phyloP scores from a whole-genome alignment of 2,888 invertebrate genomes.

The Idaea dimidiata region DNA sequence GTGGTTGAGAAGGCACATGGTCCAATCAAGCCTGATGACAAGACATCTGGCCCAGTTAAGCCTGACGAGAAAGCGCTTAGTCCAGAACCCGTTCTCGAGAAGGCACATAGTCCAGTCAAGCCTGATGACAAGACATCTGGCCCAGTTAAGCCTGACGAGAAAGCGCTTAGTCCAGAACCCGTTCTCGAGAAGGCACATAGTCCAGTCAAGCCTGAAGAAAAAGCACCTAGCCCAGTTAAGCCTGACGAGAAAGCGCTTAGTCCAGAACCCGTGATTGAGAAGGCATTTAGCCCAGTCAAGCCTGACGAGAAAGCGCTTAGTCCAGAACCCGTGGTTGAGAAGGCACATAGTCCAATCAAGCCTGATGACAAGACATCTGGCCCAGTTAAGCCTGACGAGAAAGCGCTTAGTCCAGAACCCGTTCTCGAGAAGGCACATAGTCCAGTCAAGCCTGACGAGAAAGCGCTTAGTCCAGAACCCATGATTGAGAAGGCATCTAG shows the following conservation, averaged over 20 bases:
- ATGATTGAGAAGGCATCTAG: neutral
- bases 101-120: slow-evolving; percentile 15
- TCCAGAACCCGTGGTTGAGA: slow-evolving; percentile 14
- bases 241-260: slow-evolving; percentile 14
- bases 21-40: slow-evolving; percentile 7
- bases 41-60: slow-evolving; percentile 11
- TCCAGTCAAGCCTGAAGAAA: slow-evolving; percentile 6
- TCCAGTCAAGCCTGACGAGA: slow-evolving; percentile 18
- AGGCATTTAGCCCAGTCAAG: slow-evolving; percentile 11
- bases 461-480: slow-evolving; percentile 5
- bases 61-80: slow-evolving; percentile 15
- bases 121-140: slow-evolving; percentile 16
- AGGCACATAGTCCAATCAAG: slow-evolving; percentile 13
- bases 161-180: neutral
- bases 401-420: neutral
- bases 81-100: slow-evolving; percentile 12
- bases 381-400: slow-evolving; percentile 14
- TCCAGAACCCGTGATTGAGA: slow-evolving; percentile 7
- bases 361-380: slow-evolving; percentile 16
- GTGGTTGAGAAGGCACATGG: slow-evolving; percentile 12
- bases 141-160: slow-evolving; percentile 14
- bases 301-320: slow-evolving; percentile 17
- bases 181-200: slow-evolving; percentile 17
- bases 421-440: slow-evolving; percentile 13
- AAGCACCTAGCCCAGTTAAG: slow-evolving; percentile 10